A percentile compares a stretch with the other conserved stretches of the same genome.
These are phyloP conservation scores for Drosophila pseudoananassae DNA, from an alignment of 1,140 invertebrate species.

Conservation along the genomic window DNA sequence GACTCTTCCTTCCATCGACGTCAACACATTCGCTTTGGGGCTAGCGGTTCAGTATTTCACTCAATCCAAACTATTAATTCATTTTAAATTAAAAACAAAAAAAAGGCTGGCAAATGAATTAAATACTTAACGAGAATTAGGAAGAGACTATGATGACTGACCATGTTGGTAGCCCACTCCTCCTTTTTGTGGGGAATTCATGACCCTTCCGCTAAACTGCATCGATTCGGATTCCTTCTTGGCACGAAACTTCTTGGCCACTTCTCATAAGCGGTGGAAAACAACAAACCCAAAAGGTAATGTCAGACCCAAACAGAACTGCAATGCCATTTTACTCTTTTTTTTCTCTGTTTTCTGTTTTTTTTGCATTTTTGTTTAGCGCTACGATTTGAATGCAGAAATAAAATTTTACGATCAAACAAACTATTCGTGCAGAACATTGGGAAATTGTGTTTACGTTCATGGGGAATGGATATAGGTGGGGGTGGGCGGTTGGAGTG, in stretches of 20 bases:
- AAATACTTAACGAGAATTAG: neutral
- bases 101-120: neutral
- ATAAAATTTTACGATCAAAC: constrained; percentile 82
- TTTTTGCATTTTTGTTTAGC: constrained; percentile 59
- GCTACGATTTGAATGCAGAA: constrained; percentile 75
- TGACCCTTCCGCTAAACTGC: constrained; percentile 41
- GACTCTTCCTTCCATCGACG: constrained; percentile 44
- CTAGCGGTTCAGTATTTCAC: neutral
- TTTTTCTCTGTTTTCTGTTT: constrained; percentile 32
- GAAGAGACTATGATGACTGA: neutral
- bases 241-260: constrained; percentile 50
- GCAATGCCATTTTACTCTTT: constrained; percentile 54
- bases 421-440: constrained; percentile 81
- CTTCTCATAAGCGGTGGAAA: constrained; percentile 22
- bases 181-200: constrained; percentile 19
- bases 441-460: constrained; percentile 78
- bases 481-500: neutral
- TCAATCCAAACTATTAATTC: constrained; percentile 54
- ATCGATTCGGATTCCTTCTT: constrained; percentile 45
- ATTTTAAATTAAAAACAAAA: constrained; percentile 48
- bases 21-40: constrained; percentile 43
- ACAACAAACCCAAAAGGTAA: constrained; percentile 6
- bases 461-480: constrained; percentile 32
- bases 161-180: constrained; percentile 2
- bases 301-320: constrained; percentile 29